These are phyloP conservation scores for Merluccius polli DNA, from an alignment of 2,797 vertebrate genomes.

Conservation along the genomic window DNA sequence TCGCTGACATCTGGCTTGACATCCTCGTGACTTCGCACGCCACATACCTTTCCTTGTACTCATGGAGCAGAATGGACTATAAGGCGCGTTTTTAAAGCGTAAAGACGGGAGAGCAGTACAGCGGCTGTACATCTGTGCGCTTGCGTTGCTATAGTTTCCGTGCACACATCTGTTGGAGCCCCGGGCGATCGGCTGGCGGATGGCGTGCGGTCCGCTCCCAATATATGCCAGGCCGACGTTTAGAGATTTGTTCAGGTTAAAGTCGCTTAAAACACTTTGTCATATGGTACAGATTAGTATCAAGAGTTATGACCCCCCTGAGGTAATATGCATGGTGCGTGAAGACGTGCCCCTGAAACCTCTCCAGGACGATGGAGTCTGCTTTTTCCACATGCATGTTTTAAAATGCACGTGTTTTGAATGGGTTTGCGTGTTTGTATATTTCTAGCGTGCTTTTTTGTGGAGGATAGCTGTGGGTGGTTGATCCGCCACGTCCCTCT, in stretches of 20 bases:
- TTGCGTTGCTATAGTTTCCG: constrained; percentile 40
- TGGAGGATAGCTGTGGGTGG: background rate
- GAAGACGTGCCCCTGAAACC: background rate
- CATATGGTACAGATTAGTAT: background rate
- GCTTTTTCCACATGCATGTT: background rate
- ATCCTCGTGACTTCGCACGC: background rate
- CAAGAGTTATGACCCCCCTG: background rate
- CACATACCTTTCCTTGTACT: background rate
- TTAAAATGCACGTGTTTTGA: background rate
- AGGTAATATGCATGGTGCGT: background rate
- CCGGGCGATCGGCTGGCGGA: constrained; percentile 29
- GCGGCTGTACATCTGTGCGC: constrained; percentile 49
- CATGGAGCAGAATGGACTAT: constrained; percentile 3
- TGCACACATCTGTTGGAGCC: constrained; percentile 55
- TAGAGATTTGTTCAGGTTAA: constrained; percentile 5
- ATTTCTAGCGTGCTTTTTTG: background rate
- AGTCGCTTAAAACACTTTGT: background rate
- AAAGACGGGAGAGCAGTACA: constrained; percentile 7
- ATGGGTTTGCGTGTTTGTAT: background rate
- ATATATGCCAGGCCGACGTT: constrained; percentile 24
- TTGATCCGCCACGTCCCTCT: background rate
- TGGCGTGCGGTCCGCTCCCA: constrained; percentile 34
- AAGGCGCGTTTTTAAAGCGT: constrained; percentile 22
- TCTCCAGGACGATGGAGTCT: background rate
- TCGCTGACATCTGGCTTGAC: constrained; percentile 40